Percentiles rank a stretch among this genome's conserved stretches.
phyloP scores from a whole-genome alignment of 2,888 invertebrate genomes.

The Aphrophora alni region DNA sequence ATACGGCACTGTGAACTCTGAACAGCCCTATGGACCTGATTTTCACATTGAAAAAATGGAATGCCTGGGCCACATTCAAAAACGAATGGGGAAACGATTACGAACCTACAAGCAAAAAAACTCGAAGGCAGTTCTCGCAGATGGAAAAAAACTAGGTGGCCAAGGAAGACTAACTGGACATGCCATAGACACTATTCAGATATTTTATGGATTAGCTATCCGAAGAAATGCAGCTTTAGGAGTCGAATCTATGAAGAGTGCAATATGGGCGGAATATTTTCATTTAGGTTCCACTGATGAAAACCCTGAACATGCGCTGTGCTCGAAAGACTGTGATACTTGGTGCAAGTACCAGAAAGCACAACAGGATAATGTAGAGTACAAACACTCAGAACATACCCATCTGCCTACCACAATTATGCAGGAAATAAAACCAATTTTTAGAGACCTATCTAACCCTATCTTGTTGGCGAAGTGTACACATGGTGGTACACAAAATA shows the following conservation, averaged over 20 bases:
- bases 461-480: no score
- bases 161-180: not conserved
- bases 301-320: not conserved
- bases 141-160: conserved; percentile 9
- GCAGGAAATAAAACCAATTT: no score
- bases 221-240: conserved; percentile 1
- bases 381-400: no score
- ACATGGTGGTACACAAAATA: no score
- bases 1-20: not conserved
- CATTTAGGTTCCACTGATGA: no score
- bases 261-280: conserved; percentile 8
- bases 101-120: not conserved
- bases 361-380: no score
- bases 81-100: conserved; percentile 17
- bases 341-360: no score
- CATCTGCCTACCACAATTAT: no score
- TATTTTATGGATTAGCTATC: conserved; percentile 10
- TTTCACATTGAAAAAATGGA: conserved; percentile 25
- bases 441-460: no score
- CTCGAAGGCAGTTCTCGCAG: not conserved
- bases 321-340: not conserved
- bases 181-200: conserved; percentile 3
- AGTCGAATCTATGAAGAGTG: no score
- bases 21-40: conserved; percentile 12
- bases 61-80: conserved; percentile 18